A percentile compares a stretch with the other conserved stretches of the same genome.
Evolutionary conservation across 2,888 invertebrate species (phyloP).

Genomic region (Ctenicera cuprea): DNA sequence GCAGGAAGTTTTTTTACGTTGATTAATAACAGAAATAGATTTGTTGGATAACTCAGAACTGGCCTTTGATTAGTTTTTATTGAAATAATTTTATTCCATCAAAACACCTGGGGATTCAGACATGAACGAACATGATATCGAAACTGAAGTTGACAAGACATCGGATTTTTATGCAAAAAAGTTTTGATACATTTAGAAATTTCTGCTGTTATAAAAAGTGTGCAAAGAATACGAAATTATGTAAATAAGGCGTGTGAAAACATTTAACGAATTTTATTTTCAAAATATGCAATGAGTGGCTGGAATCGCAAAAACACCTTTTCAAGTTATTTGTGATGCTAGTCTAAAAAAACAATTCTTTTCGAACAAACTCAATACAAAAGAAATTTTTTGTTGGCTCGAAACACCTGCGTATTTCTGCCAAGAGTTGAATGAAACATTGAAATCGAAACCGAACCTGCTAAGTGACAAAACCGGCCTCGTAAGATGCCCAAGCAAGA

Average conservation of each 20-base stretch:
- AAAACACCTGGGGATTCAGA: slow-evolving; percentile 27
- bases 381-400: not conserved
- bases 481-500: slow-evolving; percentile 52
- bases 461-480: slow-evolving; percentile 67
- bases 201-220: no score
- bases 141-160: not conserved
- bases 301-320: no score
- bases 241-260: no score
- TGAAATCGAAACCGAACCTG: slow-evolving; percentile 66
- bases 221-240: no score
- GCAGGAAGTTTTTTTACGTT: no score
- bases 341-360: no score
- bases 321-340: no score
- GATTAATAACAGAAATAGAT: no score
- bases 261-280: no score
- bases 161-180: not conserved
- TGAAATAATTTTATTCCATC: slow-evolving; percentile 23
- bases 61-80: not conserved
- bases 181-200: not conserved
- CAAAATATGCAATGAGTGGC: no score
- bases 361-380: no score
- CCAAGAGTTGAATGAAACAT: slow-evolving; percentile 49
- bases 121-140: slow-evolving; percentile 21
- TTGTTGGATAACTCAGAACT: no score
- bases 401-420: slow-evolving; percentile 40